A percentile compares a stretch with the other conserved stretches of the same genome.
Evolutionary conservation across 1,140 invertebrate species (phyloP).

Genomic region (Drosophila sucinea): DNA sequence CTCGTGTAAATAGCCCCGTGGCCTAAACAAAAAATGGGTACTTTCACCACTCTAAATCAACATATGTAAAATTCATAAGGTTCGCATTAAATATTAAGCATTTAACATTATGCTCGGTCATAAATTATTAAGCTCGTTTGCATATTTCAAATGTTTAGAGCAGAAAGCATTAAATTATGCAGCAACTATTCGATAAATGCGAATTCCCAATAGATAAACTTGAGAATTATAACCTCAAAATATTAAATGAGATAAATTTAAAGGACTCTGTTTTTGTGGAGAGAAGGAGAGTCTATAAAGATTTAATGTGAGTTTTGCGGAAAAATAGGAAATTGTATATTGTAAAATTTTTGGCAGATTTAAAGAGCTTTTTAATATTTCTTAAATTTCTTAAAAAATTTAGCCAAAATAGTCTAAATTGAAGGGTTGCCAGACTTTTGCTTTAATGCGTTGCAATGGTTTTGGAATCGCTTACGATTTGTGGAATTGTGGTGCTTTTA

Average conservation of each 20-base stretch:
- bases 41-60: constrained; percentile 3
- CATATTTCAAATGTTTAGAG: constrained; percentile 6
- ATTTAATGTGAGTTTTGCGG: too few relatives aligned
- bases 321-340: too few relatives aligned
- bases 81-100: constrained; percentile 47
- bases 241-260: too few relatives aligned
- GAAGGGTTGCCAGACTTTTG: too few relatives aligned
- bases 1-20: background rate
- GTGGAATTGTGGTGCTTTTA: background rate
- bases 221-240: background rate
- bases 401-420: too few relatives aligned
- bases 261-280: too few relatives aligned
- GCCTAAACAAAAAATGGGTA: background rate
- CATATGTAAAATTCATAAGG: constrained; percentile 45
- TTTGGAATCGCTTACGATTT: too few relatives aligned
- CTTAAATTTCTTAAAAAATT: too few relatives aligned
- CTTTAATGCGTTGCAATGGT: too few relatives aligned
- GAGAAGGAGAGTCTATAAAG: too few relatives aligned
- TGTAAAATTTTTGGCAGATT: too few relatives aligned
- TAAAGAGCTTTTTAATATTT: too few relatives aligned
- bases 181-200: constrained; percentile 4
- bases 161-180: constrained; percentile 3
- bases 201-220: background rate
- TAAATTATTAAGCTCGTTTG: constrained; percentile 42
- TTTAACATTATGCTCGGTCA: constrained; percentile 41